Evolutionary conservation across 35 echinoderm and acorn worm species (phyloP), one percentile per base, ranked within the genome.

Genomic region (Stichopus chloronotus): DNA sequence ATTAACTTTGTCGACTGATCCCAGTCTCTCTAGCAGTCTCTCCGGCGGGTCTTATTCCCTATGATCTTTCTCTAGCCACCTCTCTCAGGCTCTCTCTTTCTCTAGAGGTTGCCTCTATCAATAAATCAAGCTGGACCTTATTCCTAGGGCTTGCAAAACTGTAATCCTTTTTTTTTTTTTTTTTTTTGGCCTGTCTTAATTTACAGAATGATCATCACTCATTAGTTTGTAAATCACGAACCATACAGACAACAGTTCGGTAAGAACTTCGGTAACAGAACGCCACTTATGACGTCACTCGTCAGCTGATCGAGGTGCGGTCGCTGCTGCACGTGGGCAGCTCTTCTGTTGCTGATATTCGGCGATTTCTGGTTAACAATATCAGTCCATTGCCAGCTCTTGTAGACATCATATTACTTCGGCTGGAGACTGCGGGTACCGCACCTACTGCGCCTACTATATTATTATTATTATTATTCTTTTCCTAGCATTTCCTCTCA

Each of bases 341-440:
- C 19, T 43, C 13, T 14, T 74, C 69, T 74, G 69, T 20, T 74
- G 22, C 19, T 24, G 22, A 74, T 74, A 74, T 74, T 74, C 22
- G n/a, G 69, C 69, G 69, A 74, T 74, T 74, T 74, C 7, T 74
- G 69, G 7, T 20, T 9, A 85, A 85, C 25, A 43, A 56, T 43
- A 25, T 56, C 82, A 85, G 57, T 85, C 82, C 82, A 85, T 85
- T 56, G 55, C 82, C 82, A 85, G 82, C 82, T 85, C 57, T 85
- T 85, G 82, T 85, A 85, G 25, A 85, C 82, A 85, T 85, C 82
- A 59, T 58, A 85, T 52, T 74, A 85, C 82, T 85, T 58, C 82
- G 58, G 82, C 82, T 85, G 30, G 1, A 43, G 82, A 85, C 82
- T 74, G 57, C 55, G 56, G 55, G 82, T 19, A 74, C 61, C 69